These are phyloP conservation scores for Anas capensis DNA, from an alignment of 2,797 vertebrate genomes.

Conservation along the genomic window DNA sequence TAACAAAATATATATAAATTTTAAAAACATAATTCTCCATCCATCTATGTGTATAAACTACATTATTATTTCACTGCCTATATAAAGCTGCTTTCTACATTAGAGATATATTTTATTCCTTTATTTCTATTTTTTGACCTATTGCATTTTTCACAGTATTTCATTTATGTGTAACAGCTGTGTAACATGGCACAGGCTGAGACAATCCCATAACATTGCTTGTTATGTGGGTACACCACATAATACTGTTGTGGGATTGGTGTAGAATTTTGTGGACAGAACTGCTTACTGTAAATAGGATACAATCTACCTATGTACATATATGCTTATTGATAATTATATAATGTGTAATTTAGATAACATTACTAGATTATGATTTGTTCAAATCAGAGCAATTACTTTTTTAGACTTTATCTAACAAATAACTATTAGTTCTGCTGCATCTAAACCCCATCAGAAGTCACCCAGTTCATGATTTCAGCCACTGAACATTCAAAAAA, in stretches of 20 bases:
- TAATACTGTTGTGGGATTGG: conserved; percentile 29
- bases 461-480: neutral
- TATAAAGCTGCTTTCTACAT: neutral
- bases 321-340: conserved; percentile 15
- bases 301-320: conserved; percentile 4
- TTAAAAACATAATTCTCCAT: conserved; percentile 25
- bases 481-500: neutral
- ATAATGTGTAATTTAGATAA: conserved; percentile 53
- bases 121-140: conserved; percentile 21
- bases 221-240: conserved; percentile 49
- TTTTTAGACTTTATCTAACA: neutral
- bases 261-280: conserved; percentile 34
- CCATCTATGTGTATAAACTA: neutral
- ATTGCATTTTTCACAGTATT: neutral
- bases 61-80: neutral
- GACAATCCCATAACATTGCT: conserved; percentile 20
- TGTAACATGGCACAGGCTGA: conserved; percentile 40
- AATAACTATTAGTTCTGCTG: neutral
- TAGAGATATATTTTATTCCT: neutral
- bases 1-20: neutral
- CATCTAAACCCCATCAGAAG: neutral
- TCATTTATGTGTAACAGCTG: conserved; percentile 29
- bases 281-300: neutral
- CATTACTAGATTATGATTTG: conserved; percentile 45
- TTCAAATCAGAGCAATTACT: conserved; percentile 7